Evolutionary conservation across 53 echinoderm and acorn worm genomes (phyloP).

Genomic region (Hippasteria phrygiana): DNA sequence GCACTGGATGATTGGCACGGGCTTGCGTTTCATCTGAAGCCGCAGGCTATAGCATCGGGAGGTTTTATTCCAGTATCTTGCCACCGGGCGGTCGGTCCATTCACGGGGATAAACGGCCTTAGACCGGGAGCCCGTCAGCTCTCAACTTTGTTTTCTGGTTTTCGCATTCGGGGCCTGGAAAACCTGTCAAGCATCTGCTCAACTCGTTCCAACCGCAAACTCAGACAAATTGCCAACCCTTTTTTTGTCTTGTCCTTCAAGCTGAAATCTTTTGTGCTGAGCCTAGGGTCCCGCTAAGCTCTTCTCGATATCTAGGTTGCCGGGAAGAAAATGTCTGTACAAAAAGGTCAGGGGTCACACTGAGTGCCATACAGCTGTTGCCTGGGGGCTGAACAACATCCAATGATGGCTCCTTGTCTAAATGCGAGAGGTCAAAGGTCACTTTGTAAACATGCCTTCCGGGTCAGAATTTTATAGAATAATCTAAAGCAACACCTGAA

Average conservation of each 20-base stretch:
- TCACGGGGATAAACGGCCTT: conserved; percentile 65
- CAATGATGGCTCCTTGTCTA: background rate
- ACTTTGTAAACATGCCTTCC: conserved; percentile 35
- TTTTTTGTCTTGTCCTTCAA: conserved; percentile 54
- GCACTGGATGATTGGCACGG: conserved; percentile 54
- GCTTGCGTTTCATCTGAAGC: conserved; percentile 54
- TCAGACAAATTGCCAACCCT: conserved; percentile 61
- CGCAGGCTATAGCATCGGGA: conserved; percentile 60
- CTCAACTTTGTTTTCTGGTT: conserved; percentile 24
- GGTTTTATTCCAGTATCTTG: conserved; percentile 60
- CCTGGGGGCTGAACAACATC: conserved; percentile 41
- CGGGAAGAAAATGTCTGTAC: conserved; percentile 18
- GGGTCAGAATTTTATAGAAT: conserved; percentile 38
- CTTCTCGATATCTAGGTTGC: conserved; percentile 47
- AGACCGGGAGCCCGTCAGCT: conserved; percentile 35
- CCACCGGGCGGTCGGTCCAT: conserved; percentile 64
- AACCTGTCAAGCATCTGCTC: conserved; percentile 64
- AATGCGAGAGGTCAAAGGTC: conserved; percentile 47
- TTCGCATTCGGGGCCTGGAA: conserved; percentile 53
- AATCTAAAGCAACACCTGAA: conserved; percentile 13
- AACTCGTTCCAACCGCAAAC: conserved; percentile 60
- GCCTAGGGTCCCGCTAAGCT: conserved; percentile 50
- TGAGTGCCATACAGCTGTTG: conserved; percentile 47
- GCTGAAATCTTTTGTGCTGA: conserved; percentile 49
- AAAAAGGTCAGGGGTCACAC: conserved; percentile 48